Conservation (phyloP, 2,888 invertebrate genomes). For the Exocentrus adspersus region DNA sequence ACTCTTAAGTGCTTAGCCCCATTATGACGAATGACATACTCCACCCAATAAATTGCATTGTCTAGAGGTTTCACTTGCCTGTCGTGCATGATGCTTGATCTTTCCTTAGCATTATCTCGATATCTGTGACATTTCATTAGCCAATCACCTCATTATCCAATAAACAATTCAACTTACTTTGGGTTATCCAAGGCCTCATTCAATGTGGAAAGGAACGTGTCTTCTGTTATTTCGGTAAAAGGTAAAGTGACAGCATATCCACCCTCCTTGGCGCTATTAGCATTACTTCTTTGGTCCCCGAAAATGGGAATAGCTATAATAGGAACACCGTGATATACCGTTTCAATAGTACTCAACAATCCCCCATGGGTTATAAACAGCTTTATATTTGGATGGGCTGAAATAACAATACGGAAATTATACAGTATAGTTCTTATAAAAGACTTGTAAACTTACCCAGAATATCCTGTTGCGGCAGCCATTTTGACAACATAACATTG, state of each 20-base stretch:
- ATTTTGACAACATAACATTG: slow-evolving; percentile 60
- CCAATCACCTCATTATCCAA: too few species aligned
- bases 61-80: slow-evolving; percentile 23
- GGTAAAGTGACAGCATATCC: slow-evolving; percentile 14
- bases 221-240: slow-evolving; percentile 11
- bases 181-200: slow-evolving; percentile 18
- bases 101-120: slow-evolving; percentile 2
- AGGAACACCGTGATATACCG: slow-evolving; percentile 46
- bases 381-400: slow-evolving; percentile 42
- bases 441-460: slow-evolving; percentile 61
- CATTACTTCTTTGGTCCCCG: slow-evolving; percentile 46
- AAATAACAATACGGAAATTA: too few species aligned
- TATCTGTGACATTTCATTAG: slow-evolving; percentile 1
- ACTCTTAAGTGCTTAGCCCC: slow-evolving; percentile 43
- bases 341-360: slow-evolving; percentile 46
- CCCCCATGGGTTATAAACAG: slow-evolving; percentile 49
- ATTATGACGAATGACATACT: slow-evolving; percentile 41
- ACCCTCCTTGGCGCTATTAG: slow-evolving; percentile 16
- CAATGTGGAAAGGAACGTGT: neutral
- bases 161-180: slow-evolving; percentile 24
- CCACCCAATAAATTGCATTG: slow-evolving; percentile 42
- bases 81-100: slow-evolving; percentile 9
- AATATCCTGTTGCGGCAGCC: slow-evolving; percentile 61
- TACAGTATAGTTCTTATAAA: too few species aligned
- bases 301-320: slow-evolving; percentile 48